Percentiles rank a stretch among this genome's conserved stretches.
These are phyloP conservation scores for Denticeps clupeoides DNA, from an alignment of 2,797 vertebrate species.

Conservation along the genomic window DNA sequence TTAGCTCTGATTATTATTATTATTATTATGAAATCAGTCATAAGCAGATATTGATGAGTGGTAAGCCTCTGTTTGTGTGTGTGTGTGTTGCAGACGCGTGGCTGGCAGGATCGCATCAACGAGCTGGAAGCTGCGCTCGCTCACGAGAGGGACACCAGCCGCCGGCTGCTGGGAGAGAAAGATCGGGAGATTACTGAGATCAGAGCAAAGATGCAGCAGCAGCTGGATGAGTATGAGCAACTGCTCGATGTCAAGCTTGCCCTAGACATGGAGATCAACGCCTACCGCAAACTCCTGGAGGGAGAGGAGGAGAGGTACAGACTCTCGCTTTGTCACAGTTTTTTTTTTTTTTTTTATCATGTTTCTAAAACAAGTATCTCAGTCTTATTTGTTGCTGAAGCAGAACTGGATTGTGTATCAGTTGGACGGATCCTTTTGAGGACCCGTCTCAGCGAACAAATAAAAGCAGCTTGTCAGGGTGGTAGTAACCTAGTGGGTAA, in stretches of 20 bases:
- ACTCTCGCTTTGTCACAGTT: background rate
- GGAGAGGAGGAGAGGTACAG: conserved; percentile 85
- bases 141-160: conserved; percentile 64
- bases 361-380: too few species aligned
- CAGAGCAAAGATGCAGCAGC: conserved; percentile 68
- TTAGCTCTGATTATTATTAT: too few species aligned
- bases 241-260: conserved; percentile 86
- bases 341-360: too few species aligned
- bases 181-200: conserved; percentile 69
- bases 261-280: conserved; percentile 85
- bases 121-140: conserved; percentile 69
- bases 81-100: conserved; percentile 52
- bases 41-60: too few species aligned
- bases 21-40: too few species aligned
- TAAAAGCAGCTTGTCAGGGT: too few species aligned
- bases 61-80: background rate
- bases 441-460: too few species aligned
- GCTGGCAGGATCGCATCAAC: conserved; percentile 67
- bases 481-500: too few species aligned
- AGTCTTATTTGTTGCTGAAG: too few species aligned
- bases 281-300: conserved; percentile 82
- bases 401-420: too few species aligned
- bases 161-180: conserved; percentile 61
- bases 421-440: too few species aligned
- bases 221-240: conserved; percentile 75